Evolutionary conservation across 2,888 invertebrate species (phyloP).

Genomic region (Lysandra coridon): DNA sequence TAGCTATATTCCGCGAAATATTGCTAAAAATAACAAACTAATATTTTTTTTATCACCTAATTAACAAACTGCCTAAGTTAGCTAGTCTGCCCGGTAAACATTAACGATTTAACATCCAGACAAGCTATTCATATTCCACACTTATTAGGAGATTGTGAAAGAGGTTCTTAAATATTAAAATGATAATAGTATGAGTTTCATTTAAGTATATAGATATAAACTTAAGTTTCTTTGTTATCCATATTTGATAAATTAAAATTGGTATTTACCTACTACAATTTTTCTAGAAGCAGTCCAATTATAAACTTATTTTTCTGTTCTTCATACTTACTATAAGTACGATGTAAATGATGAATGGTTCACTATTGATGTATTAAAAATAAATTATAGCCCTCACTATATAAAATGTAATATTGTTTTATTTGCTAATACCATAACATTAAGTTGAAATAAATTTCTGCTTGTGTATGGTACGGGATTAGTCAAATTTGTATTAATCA

Average conservation of each 20-base stretch:
- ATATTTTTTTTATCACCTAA: too few species aligned
- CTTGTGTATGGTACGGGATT: not conserved
- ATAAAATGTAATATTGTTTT: not conserved
- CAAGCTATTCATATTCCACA: too few species aligned
- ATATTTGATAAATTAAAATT: not conserved
- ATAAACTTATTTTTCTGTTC: not conserved
- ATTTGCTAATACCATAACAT: not conserved
- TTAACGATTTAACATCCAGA: too few species aligned
- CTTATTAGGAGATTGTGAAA: not conserved
- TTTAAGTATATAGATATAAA: not conserved
- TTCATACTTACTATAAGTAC: not conserved
- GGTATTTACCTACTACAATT: not conserved
- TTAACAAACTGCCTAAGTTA: too few species aligned
- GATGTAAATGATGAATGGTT: not conserved
- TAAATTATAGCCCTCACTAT: conserved; percentile 15
- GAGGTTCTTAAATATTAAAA: not conserved
- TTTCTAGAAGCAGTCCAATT: not conserved
- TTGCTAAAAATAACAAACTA: too few species aligned
- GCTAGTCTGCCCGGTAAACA: too few species aligned
- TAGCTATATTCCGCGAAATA: too few species aligned
- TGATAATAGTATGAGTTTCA: not conserved
- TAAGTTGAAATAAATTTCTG: not conserved
- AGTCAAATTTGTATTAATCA: too few species aligned
- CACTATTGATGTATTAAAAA: conserved; percentile 16
- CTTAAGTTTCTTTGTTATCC: not conserved